Percentiles rank a stretch among this genome's conserved stretches.
phyloP scores from a whole-genome alignment of 2,888 invertebrate genomes.

The Heteromurus nitidus region DNA sequence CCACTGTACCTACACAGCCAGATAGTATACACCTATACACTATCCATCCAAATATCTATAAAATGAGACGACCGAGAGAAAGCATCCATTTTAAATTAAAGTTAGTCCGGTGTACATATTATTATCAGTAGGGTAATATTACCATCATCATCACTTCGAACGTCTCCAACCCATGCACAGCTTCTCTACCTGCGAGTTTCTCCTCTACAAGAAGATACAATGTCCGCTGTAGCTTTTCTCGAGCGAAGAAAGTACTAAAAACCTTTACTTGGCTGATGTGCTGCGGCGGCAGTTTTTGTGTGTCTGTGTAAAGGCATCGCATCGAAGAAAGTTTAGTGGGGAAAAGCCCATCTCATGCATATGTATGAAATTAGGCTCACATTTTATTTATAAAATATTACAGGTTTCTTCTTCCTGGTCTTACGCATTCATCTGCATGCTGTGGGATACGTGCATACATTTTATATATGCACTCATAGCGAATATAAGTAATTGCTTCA shows the following conservation, averaged over 20 bases:
- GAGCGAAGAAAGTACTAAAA: conserved; percentile 14
- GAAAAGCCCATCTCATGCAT: conserved; percentile 65
- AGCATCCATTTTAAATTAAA: conserved; percentile 54
- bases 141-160: not conserved
- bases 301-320: too few relatives aligned
- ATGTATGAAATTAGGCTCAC: conserved; percentile 63
- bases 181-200: conserved; percentile 3
- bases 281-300: not conserved
- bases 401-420: conserved; percentile 10
- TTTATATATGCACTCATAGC: not conserved
- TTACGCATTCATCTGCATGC: conserved; percentile 40
- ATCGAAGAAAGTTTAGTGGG: conserved; percentile 48
- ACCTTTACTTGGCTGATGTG: not conserved
- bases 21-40: not conserved
- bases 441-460: not conserved
- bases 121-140: conserved; percentile 36
- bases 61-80: conserved; percentile 4
- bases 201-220: not conserved
- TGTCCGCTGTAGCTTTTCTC: conserved; percentile 3
- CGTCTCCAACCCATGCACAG: not conserved
- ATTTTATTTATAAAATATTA: conserved; percentile 64
- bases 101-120: conserved; percentile 45
- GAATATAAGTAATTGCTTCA: conserved; percentile 56
- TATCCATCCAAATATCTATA: not conserved
- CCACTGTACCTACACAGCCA: not conserved